Evolutionary conservation across 2,113 vertebrate species (phyloP).

Genomic region (Spermophilus dauricus): DNA sequence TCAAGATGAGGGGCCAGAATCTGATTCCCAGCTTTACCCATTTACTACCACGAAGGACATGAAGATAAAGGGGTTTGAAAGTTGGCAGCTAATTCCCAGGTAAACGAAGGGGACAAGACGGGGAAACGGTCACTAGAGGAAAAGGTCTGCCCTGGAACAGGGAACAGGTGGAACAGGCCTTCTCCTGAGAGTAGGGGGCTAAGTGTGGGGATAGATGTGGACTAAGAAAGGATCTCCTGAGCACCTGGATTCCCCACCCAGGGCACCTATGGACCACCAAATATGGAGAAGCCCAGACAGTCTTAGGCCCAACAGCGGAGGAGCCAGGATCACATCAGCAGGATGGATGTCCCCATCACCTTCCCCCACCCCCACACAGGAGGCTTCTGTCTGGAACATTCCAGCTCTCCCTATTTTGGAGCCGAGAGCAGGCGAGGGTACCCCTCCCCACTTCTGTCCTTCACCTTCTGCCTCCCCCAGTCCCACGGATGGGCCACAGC

Average conservation of each 20-base stretch:
- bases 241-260: too few species aligned
- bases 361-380: too few species aligned
- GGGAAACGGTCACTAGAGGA: fast-evolving
- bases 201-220: neutral
- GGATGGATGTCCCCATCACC: neutral
- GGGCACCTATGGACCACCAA: neutral
- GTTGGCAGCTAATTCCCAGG: neutral
- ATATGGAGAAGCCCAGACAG: neutral
- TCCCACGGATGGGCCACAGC: neutral
- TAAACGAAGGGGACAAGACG: neutral
- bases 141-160: neutral
- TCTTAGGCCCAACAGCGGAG: neutral
- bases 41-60: fast-evolving
- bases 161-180: neutral
- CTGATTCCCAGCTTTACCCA: neutral
- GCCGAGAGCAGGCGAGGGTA: too few species aligned
- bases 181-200: neutral
- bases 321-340: neutral
- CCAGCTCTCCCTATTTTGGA: neutral
- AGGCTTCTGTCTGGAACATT: neutral
- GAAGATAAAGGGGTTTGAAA: neutral
- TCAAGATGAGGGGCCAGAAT: neutral
- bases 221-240: neutral
- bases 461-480: neutral
- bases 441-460: neutral